Evolutionary conservation across 2,888 invertebrate genomes (phyloP), one percentile per base, ranked within the genome.

Genomic region (Caenorhabditis sp.): DNA sequence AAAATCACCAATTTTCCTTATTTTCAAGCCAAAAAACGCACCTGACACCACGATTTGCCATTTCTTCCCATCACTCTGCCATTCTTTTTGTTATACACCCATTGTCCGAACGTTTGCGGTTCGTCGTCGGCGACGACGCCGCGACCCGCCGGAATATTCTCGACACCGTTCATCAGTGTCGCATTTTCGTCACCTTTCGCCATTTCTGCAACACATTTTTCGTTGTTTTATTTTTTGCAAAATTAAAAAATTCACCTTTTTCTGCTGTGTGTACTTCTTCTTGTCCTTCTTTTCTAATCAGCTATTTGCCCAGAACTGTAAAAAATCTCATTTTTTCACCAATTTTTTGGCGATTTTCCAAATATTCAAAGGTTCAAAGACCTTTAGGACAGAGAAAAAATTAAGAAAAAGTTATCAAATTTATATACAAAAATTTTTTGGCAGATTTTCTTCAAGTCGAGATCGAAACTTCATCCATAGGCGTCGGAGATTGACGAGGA

Each of bases 31-130:
- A 8, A 8, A 55, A 55, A 55, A 49, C 78, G 59, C 55, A 85
- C 85, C 79, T 76, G 62, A 79, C 79, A 71, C 87, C 87, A 86
- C 26, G 86, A 85, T 55, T 83, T 86, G 58, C 81, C 84, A 58
- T 78, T 85, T 65, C 87, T 78, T 19, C 87, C 87, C 60, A 86
- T 72, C 53, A 78, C 80, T 19, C 83, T 84, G 43, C 84, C 85
- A 43, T 79, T 74, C 49, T 83, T 76, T 68, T 83, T 86, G 80
- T 86, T 86, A 77, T 84, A 86, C 58, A 86, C 77, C 69, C 86
- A 86, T 51, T 79, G 67, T 19, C 51, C 51, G 66, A 86, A 85
- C 24, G 70, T 75, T 26, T 77, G 69, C 58, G 82, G 81, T 55
- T 69, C 73, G 12, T 81, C 74, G 60, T 67, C 76, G n/a, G n/a